Conservation (phyloP, 1,140 invertebrate species). For the Brachionus plicatilis region DNA sequence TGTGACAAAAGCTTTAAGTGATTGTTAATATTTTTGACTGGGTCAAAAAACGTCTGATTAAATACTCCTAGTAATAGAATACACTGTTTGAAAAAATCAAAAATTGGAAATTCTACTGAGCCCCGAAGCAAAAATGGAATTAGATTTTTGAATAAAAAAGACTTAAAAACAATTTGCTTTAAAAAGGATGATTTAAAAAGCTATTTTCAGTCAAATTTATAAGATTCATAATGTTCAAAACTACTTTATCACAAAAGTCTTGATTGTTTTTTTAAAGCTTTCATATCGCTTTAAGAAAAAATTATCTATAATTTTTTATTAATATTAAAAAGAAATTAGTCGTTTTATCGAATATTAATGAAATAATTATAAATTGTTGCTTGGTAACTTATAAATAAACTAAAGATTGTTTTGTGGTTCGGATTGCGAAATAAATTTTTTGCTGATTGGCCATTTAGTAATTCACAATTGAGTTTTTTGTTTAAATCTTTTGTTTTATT, state of each 20-base stretch:
- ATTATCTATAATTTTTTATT: background rate
- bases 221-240: background rate
- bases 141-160: background rate
- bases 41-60: slow-evolving; percentile 2
- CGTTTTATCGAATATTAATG: background rate
- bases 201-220: background rate
- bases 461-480: background rate
- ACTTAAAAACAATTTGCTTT: background rate
- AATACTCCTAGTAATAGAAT: background rate
- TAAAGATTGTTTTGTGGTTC: background rate
- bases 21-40: background rate
- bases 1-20: background rate
- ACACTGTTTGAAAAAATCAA: background rate
- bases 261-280: background rate
- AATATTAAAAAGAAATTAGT: background rate
- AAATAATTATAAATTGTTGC: background rate
- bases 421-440: background rate
- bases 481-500: background rate
- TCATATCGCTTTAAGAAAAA: background rate
- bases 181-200: background rate
- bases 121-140: background rate
- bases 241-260: background rate
- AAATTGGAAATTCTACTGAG: background rate
- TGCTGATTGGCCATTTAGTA: background rate
- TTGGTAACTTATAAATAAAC: background rate